Base-by-base conservation (phyloP, 2,113 vertebrate species). In the Perca flavescens region DNA sequence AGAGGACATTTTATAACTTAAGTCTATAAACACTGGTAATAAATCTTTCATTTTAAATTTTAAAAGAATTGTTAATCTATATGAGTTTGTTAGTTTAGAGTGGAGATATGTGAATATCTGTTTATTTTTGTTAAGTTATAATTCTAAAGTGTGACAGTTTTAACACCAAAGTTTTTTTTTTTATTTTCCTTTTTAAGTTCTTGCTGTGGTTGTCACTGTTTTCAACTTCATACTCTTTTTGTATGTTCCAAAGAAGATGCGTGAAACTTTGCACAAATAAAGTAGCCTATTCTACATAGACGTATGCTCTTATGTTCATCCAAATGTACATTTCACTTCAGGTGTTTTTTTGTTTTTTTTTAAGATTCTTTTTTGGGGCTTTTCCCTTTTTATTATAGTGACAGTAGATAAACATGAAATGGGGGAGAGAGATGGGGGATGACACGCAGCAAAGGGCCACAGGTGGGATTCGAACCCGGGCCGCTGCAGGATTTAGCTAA, bases 201-300 rank as follows among this genome's bases (percentile, higher is more conserved):
- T 81, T 90, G 87, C 84, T 82, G 92, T 94, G 93, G 56, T 93
- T 91, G 80, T 89, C 91, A 94, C 86, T 28, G 64, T 86, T 89
- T 86, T 91, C 62, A 87, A 86, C 57, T 77, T 84, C 66, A 85
- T 86, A 89, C 75, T 91, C 86, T 92, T 95, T 25, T 93, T 94
- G 83, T 95, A 94, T 91, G 89, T 94, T 92, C 84, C 91, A 93
- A 91, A 93, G 75, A 88, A 79, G 87, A 77, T 79, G 89, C 31
- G 60, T 88, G 88, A 86, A 86, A 88, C 75, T 90, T 93, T 94
- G 90, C 93, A 94, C 94, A 95, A 94, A 95, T 95, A 96, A 96
- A 96, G 91, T 88, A 93, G 92, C 81, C 67, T 16, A 92, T 91
- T 90, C 77, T 89, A 88, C 46, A 77, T 43, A 16, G 14, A 28